phyloP scores from a whole-genome alignment of 2,797 vertebrate species.

The Schizopygopsis malacanthus region DNA sequence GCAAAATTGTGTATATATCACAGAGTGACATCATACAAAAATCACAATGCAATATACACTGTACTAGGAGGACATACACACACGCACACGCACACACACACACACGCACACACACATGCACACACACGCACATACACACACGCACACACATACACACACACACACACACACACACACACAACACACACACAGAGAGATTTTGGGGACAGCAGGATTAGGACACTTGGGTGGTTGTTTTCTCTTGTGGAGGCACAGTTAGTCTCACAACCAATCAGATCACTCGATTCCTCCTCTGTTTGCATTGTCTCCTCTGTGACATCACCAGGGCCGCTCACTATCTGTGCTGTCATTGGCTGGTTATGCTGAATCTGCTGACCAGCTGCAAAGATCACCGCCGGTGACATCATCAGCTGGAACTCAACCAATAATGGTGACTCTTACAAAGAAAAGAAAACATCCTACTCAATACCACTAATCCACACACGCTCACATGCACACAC shows the following conservation, averaged over 20 bases:
- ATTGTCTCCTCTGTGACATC: conserved; percentile 77
- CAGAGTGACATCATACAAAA: background rate
- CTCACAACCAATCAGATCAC: conserved; percentile 68
- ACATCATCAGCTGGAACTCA: conserved; percentile 77
- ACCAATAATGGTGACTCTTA: conserved; percentile 70
- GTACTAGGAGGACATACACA: background rate
- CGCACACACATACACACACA: background rate
- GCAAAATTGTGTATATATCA: background rate
- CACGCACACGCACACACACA: conserved; percentile 18
- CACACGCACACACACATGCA: background rate
- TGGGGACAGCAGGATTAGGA: conserved; percentile 68
- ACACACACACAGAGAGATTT: conserved; percentile 20
- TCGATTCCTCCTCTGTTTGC: conserved; percentile 65
- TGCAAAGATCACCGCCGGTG: conserved; percentile 77
- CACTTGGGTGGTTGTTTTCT: conserved; percentile 75
- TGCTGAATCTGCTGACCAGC: conserved; percentile 74
- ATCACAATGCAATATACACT: background rate
- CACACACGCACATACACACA: background rate
- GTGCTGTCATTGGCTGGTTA: conserved; percentile 65
- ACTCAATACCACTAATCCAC: conserved; percentile 50
- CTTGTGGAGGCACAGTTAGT: conserved; percentile 64
- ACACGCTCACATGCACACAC: conserved; percentile 29
- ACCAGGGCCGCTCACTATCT: conserved; percentile 61
- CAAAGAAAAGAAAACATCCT: conserved; percentile 73
- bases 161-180: background rate